phyloP scores from a whole-genome alignment of 2,113 vertebrate genomes.

The Macrotis lagotis region DNA sequence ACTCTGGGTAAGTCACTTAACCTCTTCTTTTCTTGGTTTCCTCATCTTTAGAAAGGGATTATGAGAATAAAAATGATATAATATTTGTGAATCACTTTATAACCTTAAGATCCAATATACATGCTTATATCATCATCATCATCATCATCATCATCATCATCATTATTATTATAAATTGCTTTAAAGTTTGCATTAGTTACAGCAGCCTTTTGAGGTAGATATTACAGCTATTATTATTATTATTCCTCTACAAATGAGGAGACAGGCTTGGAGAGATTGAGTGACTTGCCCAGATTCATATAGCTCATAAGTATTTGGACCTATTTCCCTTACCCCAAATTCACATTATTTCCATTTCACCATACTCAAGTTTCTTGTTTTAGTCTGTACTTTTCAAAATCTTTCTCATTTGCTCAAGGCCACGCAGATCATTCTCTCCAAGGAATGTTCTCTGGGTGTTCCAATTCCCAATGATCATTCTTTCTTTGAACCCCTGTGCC shows the following conservation, averaged over 20 bases:
- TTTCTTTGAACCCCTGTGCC: not conserved
- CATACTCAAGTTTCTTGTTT: not conserved
- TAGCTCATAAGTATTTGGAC: not conserved
- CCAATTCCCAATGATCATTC: not conserved
- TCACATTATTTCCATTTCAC: not conserved
- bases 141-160: not conserved
- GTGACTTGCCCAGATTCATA: not conserved
- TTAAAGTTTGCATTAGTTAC: not conserved
- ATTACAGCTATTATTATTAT: not conserved
- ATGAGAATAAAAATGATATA: not conserved
- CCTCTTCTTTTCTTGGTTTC: not conserved
- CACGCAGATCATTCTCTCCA: not conserved
- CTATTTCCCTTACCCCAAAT: not conserved
- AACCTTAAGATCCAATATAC: not conserved
- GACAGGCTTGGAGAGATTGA: not conserved
- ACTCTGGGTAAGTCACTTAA: not conserved
- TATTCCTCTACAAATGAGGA: not conserved
- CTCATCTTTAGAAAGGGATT: not conserved
- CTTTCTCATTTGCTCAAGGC: not conserved
- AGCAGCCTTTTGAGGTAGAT: not conserved
- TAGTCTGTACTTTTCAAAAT: not conserved
- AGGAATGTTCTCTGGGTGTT: not conserved
- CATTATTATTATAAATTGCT: not conserved
- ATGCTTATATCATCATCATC: not conserved
- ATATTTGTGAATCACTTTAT: not conserved